Conservation (phyloP, 2,888 invertebrate genomes). For the Notodonta ziczac region DNA sequence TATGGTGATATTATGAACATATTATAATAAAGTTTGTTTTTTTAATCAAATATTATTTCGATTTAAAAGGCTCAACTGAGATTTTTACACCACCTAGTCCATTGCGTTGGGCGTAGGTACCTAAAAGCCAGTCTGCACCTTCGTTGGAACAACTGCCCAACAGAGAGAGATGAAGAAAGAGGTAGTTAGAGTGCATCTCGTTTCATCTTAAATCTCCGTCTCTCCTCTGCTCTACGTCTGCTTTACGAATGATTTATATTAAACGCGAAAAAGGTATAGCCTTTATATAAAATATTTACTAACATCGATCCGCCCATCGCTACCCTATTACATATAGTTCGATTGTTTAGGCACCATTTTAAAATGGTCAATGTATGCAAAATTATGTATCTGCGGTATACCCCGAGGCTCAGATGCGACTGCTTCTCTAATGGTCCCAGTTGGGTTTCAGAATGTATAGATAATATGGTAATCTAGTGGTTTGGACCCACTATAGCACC, state of each 20-base stretch:
- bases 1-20: background rate
- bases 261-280: background rate
- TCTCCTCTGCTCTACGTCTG: background rate
- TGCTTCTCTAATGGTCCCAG: constrained; percentile 14
- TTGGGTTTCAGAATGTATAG: constrained; percentile 1
- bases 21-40: too few relatives aligned
- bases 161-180: too few relatives aligned
- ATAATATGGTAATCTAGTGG: background rate
- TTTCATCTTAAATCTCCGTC: too few relatives aligned
- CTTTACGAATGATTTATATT: background rate
- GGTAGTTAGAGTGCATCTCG: too few relatives aligned
- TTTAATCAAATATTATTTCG: too few relatives aligned
- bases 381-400: constrained; percentile 11
- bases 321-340: background rate
- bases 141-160: too few relatives aligned
- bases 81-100: too few relatives aligned
- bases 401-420: constrained; percentile 17
- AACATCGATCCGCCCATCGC: background rate
- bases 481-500: background rate
- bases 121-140: too few relatives aligned
- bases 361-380: constrained; percentile 9
- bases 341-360: background rate
- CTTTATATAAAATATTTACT: background rate
- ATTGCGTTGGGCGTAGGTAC: too few relatives aligned
- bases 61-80: too few relatives aligned